These are phyloP conservation scores for Amblyteles armatorius DNA, from an alignment of 2,888 invertebrate genomes.

Conservation along the genomic window DNA sequence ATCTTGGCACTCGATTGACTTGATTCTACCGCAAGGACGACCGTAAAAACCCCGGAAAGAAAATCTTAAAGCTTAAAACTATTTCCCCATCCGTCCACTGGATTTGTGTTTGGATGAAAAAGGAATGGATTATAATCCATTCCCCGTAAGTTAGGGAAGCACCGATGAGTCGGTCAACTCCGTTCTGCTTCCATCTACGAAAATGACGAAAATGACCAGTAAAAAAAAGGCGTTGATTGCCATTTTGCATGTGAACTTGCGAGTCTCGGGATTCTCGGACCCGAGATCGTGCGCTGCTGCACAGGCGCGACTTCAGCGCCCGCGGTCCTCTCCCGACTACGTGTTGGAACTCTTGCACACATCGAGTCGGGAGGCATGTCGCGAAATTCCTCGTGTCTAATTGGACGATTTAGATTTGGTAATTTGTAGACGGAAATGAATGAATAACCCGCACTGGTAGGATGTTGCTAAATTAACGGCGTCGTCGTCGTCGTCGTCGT, in stretches of 20 bases:
- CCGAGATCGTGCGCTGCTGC: not conserved
- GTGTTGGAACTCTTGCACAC: not conserved
- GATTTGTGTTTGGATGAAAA: too few species aligned
- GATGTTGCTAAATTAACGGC: conserved; percentile 77
- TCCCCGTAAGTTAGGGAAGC: too few species aligned
- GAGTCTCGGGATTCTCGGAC: not conserved
- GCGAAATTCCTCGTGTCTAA: conserved; percentile 59
- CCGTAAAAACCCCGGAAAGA: too few species aligned
- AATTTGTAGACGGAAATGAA: conserved; percentile 83
- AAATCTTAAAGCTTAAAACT: too few species aligned
- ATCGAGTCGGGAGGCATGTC: conserved; percentile 8
- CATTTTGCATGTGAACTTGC: not conserved
- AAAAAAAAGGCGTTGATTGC: not conserved
- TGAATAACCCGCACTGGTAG: conserved; percentile 73
- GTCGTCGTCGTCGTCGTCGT: conserved; percentile 56
- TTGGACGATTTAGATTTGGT: conserved; percentile 82
- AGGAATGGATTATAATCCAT: too few species aligned
- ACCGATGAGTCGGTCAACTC: too few species aligned
- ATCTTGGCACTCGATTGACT: not conserved
- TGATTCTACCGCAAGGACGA: not conserved
- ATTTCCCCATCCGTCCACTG: too few species aligned
- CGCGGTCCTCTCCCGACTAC: conserved; percentile 12
- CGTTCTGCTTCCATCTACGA: not conserved
- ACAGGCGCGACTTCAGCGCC: not conserved
- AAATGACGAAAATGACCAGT: not conserved